These are phyloP conservation scores for Rachycentron canadum DNA, from an alignment of 2,797 vertebrate species.

Conservation along the genomic window DNA sequence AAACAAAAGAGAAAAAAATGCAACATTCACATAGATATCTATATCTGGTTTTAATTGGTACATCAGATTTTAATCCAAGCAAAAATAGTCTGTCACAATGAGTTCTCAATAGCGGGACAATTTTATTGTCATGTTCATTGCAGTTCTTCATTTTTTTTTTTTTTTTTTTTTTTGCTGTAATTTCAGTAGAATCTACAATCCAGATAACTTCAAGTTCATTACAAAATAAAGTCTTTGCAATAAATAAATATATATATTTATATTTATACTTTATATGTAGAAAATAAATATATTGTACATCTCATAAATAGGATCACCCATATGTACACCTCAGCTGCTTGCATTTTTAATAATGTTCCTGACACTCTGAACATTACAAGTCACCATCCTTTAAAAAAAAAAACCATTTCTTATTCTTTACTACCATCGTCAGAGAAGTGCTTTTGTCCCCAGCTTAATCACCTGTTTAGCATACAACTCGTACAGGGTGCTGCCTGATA, in stretches of 20 bases:
- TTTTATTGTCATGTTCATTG: constrained; percentile 95
- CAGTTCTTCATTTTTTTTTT: constrained; percentile 80
- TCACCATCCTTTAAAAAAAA: constrained; percentile 77
- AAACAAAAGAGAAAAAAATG: constrained; percentile 54
- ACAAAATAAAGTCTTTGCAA: constrained; percentile 99
- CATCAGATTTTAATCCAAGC: constrained; percentile 76
- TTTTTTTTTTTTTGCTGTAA: constrained; percentile 75
- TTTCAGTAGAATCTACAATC: constrained; percentile 97
- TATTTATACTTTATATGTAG: constrained; percentile 96
- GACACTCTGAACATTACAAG: constrained; percentile 87
- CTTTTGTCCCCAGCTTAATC: constrained; percentile 61
- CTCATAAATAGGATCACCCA: constrained; percentile 99
- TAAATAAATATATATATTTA: constrained; percentile 99
- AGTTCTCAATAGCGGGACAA: constrained; percentile 88
- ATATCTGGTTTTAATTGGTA: constrained; percentile 83
- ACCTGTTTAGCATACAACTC: constrained; percentile 46
- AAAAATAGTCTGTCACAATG: constrained; percentile 83
- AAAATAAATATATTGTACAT: constrained; percentile 99
- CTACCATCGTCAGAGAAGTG: constrained; percentile 74
- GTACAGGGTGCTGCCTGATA: constrained; percentile 40
- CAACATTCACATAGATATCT: constrained; percentile 66
- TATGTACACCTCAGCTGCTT: constrained; percentile 95
- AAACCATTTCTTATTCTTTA: constrained; percentile 72
- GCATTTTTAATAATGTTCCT: constrained; percentile 90
- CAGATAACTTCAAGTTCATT: constrained; percentile 96